Base-by-base conservation (phyloP, 2,888 invertebrate genomes). In the Autographa gamma region DNA sequence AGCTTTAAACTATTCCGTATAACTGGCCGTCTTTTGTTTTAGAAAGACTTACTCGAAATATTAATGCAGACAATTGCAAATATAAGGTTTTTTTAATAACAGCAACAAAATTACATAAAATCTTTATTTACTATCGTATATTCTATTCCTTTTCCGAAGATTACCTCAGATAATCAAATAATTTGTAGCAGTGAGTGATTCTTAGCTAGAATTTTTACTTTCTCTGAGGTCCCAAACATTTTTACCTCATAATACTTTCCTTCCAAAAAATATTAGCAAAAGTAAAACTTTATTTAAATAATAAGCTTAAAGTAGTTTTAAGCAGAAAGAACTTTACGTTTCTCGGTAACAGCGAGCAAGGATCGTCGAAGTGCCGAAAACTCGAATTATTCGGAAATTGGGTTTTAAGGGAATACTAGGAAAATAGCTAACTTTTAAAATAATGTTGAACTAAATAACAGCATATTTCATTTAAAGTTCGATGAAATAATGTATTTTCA, bases 1-100 rank as follows among this genome's bases (percentile, higher is more conserved):
- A 83, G 79, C 78, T 83, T 77, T 80, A 79, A 78, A 82, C 69
- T 74, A 79, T 83, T 79, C 72, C 63, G 65, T 74, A 79, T 75
- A 80, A 80, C 62, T 77, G 74, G 71, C 63, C 69, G 38, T 62
- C 41, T 63, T 64, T 79, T 72, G 70, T 72, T 79, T 69, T 72
- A 71, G 61, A 31, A 66, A 61, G 25, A 60, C 25, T n/a, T 19
- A 59, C 60, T 66, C 54, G 43, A 71, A 54, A 66, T 52, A 54
- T 71, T 32, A 14, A 60, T 64, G 54, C 14, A 9, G 38, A 38
- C 11, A 11, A 11, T 38, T 11, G 38, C 6, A 34, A 34, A 2
- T 34, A 34, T 34, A 25, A 2, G 3, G 1, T 25, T 25, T 25
- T 25, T 25, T 25, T 1, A 25, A 25, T 25, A n/a, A n/a, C n/a